phyloP scores from a whole-genome alignment of 2,113 vertebrate species.

The Corapipo altera region DNA sequence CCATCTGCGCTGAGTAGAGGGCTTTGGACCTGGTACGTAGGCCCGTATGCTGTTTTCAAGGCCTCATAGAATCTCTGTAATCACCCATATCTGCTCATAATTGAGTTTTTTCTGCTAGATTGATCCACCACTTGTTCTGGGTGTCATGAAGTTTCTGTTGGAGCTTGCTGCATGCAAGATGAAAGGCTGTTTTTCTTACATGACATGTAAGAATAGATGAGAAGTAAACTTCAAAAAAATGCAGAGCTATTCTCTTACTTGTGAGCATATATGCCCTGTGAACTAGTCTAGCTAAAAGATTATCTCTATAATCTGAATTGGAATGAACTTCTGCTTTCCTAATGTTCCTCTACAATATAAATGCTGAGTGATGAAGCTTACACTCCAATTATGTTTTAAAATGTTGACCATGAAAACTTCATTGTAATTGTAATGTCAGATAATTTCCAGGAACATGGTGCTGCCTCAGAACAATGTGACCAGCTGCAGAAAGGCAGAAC shows the following conservation, averaged over 20 bases:
- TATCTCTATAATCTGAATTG: not conserved
- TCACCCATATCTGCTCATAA: too few species aligned
- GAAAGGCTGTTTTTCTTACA: too few species aligned
- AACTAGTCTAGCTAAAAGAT: not conserved
- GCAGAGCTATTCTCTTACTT: not conserved
- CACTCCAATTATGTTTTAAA: constrained; percentile 28
- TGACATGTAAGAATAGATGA: not conserved
- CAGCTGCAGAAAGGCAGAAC: constrained; percentile 35
- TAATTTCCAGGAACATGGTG: constrained; percentile 26
- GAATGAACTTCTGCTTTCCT: not conserved
- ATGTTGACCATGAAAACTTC: constrained; percentile 11
- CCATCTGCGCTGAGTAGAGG: too few species aligned
- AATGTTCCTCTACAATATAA: not conserved
- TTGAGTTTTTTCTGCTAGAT: too few species aligned
- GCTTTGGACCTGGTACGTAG: too few species aligned
- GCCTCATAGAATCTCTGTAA: too few species aligned
- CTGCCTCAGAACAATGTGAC: not conserved
- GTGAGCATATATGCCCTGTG: not conserved
- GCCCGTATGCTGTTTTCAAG: too few species aligned
- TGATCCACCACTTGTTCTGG: too few species aligned
- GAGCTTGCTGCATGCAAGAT: too few species aligned
- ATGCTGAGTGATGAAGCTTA: not conserved
- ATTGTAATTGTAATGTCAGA: constrained; percentile 37
- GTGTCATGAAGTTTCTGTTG: too few species aligned
- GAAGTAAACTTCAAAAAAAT: not conserved